phyloP scores from a whole-genome alignment of 2,888 invertebrate species.

The Lacanobia oleracea region DNA sequence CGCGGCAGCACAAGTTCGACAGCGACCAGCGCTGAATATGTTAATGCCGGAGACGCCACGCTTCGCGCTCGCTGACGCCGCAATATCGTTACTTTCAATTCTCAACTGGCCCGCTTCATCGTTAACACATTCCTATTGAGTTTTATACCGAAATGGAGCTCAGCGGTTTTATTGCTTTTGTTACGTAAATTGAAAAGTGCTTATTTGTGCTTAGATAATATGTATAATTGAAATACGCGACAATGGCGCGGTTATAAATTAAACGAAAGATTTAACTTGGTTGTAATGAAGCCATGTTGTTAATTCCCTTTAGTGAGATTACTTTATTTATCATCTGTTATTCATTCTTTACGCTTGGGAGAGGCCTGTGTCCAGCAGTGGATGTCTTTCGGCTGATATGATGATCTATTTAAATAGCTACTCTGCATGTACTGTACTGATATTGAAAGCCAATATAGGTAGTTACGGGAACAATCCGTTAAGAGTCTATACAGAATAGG shows the following conservation, averaged over 20 bases:
- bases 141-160: slow-evolving; percentile 68
- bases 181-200: slow-evolving; percentile 60
- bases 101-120: slow-evolving; percentile 72
- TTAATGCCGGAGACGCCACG: slow-evolving; percentile 79
- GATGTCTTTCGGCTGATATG: too few relatives aligned
- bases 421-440: not conserved
- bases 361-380: too few relatives aligned
- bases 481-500: slow-evolving; percentile 29
- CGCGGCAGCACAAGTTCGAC: slow-evolving; percentile 64
- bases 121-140: slow-evolving; percentile 76
- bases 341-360: too few relatives aligned
- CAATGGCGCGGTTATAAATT: slow-evolving; percentile 13
- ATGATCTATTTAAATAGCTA: not conserved
- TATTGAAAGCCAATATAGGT: slow-evolving; percentile 19
- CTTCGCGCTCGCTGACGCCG: slow-evolving; percentile 73
- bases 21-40: slow-evolving; percentile 84
- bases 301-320: slow-evolving; percentile 5
- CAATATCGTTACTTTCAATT: slow-evolving; percentile 82
- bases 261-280: slow-evolving; percentile 29
- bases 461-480: slow-evolving; percentile 39
- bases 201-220: slow-evolving; percentile 49
- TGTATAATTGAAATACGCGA: slow-evolving; percentile 51
- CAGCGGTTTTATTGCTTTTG: slow-evolving; percentile 67
- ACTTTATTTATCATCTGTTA: slow-evolving; percentile 5
- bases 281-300: slow-evolving; percentile 22